Evolutionary conservation across 2,797 vertebrate species (phyloP), one percentile per base, ranked within the genome.

Genomic region (Halcyon chelicuti): DNA sequence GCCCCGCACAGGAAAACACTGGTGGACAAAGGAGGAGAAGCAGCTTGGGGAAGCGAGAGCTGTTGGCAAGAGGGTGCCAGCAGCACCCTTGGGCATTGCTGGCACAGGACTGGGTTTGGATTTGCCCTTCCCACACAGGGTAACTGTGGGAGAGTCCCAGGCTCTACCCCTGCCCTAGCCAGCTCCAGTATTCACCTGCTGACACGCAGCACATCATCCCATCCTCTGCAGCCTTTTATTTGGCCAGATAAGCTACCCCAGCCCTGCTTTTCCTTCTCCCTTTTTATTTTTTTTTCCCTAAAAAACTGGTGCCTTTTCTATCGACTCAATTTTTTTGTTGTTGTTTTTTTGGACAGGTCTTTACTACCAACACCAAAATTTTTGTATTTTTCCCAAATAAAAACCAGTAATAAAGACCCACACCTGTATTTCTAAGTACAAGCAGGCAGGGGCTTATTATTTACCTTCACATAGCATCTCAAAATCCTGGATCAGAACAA

Each of bases 41-140:
- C 8, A 61, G 44, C 21, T 5, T 7, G 3, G 19, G n/a, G 52
- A 33, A n/a, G 3, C 0, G 2, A 8, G 0, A 62, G 51, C 0
- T 18, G 12, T 4, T 52, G 23, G 57, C 10, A 31, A 37, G 18
- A 35, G 25, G n/a, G 42, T 57, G n/a, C 78, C 54, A 29, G 18
- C 35, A 67, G 42, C 75, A 66, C 5, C n/a, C 12, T 14, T 1
- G 0, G 28, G n/a, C 37, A 42, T 9, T 1, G 0, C 17, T 40
- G 26, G 35, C 37, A 39, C 1, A 1, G 44, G 63, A 13, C 12
- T 9, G 26, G 22, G 12, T 85, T 94, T 26, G 66, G 61, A n/a
- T 88, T 70, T 46, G 25, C 29, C 72, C 15, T 88, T 52, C 25
- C 63, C 37, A 46, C 2, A 1, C 54, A 39, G 14, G 12, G 29